Evolutionary conservation across 2,888 invertebrate species (phyloP).

Genomic region (Notodonta dromedarius): DNA sequence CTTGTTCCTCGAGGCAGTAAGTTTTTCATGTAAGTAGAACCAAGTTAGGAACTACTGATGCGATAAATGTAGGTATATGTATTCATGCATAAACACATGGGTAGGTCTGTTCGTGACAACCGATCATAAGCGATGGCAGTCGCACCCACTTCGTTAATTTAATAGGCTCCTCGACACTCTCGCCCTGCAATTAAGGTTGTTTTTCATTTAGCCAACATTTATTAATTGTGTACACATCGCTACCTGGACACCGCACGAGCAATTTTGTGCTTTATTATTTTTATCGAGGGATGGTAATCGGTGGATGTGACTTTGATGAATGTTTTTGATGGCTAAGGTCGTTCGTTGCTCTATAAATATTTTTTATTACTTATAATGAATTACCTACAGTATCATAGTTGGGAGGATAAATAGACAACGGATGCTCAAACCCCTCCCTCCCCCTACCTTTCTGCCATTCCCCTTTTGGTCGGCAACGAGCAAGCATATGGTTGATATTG

Average conservation of each 20-base stretch:
- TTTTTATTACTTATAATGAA: no score
- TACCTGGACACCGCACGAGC: neutral
- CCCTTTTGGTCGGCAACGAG: no score
- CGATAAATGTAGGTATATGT: neutral
- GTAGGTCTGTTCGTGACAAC: slow-evolving; percentile 39
- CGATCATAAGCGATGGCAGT: slow-evolving; percentile 35
- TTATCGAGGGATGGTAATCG: slow-evolving; percentile 12
- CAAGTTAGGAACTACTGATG: neutral
- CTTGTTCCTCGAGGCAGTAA: no score
- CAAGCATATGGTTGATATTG: no score
- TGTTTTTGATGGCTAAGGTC: slow-evolving; percentile 30
- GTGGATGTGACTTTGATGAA: slow-evolving; percentile 6
- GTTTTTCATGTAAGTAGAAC: neutral
- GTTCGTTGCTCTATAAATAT: neutral
- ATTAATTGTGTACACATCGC: neutral
- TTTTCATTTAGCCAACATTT: slow-evolving; percentile 30
- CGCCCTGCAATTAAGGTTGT: slow-evolving; percentile 42
- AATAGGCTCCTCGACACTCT: slow-evolving; percentile 38
- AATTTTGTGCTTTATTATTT: neutral
- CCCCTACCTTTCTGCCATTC: no score
- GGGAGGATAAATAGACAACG: no score
- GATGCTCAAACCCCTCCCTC: no score
- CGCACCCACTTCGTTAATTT: slow-evolving; percentile 43
- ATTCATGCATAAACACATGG: neutral
- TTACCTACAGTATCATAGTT: no score